Evolutionary conservation across 2,113 vertebrate species (phyloP).

Genomic region (Corythornis madagascariensis): DNA sequence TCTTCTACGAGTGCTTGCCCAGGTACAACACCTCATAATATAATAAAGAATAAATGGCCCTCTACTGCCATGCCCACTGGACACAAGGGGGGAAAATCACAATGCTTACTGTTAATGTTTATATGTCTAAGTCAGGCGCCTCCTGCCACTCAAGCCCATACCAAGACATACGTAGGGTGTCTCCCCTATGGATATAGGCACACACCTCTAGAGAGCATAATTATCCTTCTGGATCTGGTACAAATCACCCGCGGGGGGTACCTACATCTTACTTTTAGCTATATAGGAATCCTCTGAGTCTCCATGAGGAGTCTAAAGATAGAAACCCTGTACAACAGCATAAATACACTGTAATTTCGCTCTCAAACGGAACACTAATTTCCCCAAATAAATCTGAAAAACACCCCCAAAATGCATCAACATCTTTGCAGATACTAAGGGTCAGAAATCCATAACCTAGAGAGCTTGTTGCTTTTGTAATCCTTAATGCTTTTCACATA

Average conservation of each 20-base stretch:
- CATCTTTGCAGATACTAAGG: neutral
- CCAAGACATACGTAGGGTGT: neutral
- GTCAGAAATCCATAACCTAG: neutral
- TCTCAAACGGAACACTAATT: neutral
- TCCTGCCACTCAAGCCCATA: neutral
- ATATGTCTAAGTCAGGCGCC: neutral
- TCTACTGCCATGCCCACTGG: neutral
- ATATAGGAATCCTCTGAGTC: neutral
- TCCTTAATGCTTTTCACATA: slow-evolving; percentile 1
- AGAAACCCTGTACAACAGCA: neutral
- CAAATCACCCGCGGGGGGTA: neutral
- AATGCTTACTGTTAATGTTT: neutral
- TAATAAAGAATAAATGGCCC: neutral
- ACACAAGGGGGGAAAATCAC: neutral
- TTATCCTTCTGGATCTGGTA: neutral
- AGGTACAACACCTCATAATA: accelerated
- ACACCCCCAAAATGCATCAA: neutral
- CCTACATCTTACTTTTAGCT: neutral
- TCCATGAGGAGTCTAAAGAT: neutral
- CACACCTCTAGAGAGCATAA: neutral
- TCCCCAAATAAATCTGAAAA: neutral
- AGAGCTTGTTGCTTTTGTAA: neutral
- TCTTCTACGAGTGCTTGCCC: neutral
- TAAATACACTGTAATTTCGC: neutral
- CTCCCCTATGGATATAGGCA: neutral